Evolutionary conservation across 2,113 vertebrate species (phyloP), one percentile per base, ranked within the genome.

Genomic region (Gracilinanus agilis): DNA sequence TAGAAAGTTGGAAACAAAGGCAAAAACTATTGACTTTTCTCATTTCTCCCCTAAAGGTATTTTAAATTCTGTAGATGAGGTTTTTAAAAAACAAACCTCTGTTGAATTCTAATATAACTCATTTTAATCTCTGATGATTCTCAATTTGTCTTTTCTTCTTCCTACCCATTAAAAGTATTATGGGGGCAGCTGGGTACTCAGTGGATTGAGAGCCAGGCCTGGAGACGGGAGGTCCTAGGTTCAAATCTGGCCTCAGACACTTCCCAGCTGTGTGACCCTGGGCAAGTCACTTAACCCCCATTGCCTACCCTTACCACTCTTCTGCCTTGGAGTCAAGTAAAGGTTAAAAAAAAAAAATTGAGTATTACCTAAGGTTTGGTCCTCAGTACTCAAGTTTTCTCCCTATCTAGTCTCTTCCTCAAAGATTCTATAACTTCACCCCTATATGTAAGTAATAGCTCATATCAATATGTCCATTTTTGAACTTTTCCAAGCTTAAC

Each of bases 1-100:
- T 3, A 40, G 67, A n/a, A 75, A 67, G 27, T 13, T 67, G 58
- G 58, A 67, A 83, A 88, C 55, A 44, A 75, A 93, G 55, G 19
- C 24, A 61, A 92, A 96, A 94, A 29, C 67, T 29, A 94, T 29
- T 58, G 1, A 94, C 53, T 92, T 89, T 56, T 90, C 93, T 13
- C n/a, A 90, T 54, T 92, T 97, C 55, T 96, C 56, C 40, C 92
- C 29, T 53, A 94, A 54, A 90, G 93, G 5, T 6, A 54, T 34
- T 95, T 94, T 24, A 93, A 44, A 53, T 90, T 96, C 92, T 55
- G 94, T 44, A 54, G 44, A 91, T 49, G 9, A 93, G 54, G 89
- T 29, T 25, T 88, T 0, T 8, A 4, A 44, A 91, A 93, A 93
- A 92, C 1, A 67, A 92, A 55, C 94, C n/a, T 91, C 90, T 88